Evolutionary conservation across 2,888 invertebrate species (phyloP).

Genomic region (Griposia aprilina): DNA sequence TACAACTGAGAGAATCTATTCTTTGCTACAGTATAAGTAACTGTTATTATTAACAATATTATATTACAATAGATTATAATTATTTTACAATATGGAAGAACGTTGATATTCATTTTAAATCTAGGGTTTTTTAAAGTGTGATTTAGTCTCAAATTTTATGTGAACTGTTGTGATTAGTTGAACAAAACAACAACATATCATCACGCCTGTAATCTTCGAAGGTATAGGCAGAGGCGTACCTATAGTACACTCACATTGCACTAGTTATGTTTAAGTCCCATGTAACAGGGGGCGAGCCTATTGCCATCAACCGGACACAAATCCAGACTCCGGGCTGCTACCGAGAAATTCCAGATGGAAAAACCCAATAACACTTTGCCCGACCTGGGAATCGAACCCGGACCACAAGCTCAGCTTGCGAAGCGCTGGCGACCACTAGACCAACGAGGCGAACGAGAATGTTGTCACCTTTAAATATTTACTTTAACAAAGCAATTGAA

Average conservation of each 20-base stretch:
- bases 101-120: conserved; percentile 37
- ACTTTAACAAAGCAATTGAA: conserved; percentile 8
- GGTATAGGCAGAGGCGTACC: background rate
- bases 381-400: too few relatives aligned
- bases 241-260: background rate
- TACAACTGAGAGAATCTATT: conserved; percentile 15
- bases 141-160: background rate
- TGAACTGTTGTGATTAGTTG: background rate
- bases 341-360: background rate
- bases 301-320: background rate
- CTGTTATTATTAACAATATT: conserved; percentile 3
- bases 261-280: background rate
- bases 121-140: conserved; percentile 1
- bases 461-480: background rate
- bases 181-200: background rate
- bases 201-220: too few relatives aligned
- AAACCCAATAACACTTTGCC: background rate
- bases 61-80: background rate
- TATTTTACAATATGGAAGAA: conserved; percentile 33
- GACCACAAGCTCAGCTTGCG: too few relatives aligned
- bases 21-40: conserved; percentile 21
- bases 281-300: background rate
- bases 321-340: background rate
- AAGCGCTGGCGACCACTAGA: background rate
- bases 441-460: background rate